These are phyloP conservation scores for Callospermophilus lateralis DNA, from an alignment of 2,113 vertebrate genomes.

Conservation along the genomic window DNA sequence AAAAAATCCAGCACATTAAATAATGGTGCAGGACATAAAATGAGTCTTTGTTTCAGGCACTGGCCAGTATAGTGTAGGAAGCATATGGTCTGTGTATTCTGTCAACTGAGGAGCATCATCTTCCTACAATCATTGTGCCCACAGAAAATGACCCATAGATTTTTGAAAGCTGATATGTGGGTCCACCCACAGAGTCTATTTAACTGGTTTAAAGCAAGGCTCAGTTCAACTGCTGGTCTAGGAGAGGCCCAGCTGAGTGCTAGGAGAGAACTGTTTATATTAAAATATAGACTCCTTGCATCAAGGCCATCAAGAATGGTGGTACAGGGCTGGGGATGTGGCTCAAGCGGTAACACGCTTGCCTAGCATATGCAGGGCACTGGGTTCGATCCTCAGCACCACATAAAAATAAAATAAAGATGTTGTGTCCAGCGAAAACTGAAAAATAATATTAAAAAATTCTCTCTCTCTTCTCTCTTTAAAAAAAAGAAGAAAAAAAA, in stretches of 20 bases:
- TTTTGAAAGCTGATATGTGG: background rate
- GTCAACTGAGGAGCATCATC: background rate
- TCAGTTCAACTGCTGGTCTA: background rate
- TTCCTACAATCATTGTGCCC: background rate
- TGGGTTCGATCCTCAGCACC: too few relatives aligned
- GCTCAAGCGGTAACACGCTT: too few relatives aligned
- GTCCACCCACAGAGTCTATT: background rate
- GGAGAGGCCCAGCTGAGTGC: background rate
- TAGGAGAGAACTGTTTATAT: background rate
- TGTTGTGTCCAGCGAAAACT: too few relatives aligned
- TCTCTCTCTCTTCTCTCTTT: background rate
- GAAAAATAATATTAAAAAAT: background rate
- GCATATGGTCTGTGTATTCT: background rate
- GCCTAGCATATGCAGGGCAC: fast-evolving
- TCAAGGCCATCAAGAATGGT: background rate
- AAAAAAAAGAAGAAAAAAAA: too few relatives aligned
- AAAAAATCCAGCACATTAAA: background rate
- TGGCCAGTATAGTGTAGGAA: background rate
- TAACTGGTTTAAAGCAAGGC: slow-evolving; percentile 7
- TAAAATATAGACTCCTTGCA: background rate
- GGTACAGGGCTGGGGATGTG: too few relatives aligned
- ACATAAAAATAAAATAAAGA: too few relatives aligned
- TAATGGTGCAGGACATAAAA: background rate
- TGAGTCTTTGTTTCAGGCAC: background rate
- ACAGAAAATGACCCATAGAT: background rate